phyloP scores from a whole-genome alignment of 2,888 invertebrate species.

The Caenorhabditis sp. region DNA sequence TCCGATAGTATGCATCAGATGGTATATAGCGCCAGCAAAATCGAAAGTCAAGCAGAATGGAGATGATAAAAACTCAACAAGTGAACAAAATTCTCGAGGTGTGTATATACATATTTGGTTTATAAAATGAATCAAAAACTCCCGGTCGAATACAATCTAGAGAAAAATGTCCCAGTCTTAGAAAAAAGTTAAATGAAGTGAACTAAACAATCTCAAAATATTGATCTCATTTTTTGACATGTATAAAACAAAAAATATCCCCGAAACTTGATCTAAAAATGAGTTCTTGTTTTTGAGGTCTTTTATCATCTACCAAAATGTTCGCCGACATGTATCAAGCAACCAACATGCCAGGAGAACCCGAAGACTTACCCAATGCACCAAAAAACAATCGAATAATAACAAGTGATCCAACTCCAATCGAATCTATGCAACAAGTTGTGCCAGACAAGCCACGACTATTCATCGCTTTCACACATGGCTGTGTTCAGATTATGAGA shows the following conservation, averaged over 20 bases:
- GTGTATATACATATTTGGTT: background rate
- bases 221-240: too few relatives aligned
- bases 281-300: too few relatives aligned
- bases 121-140: too few relatives aligned
- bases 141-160: too few relatives aligned
- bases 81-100: background rate
- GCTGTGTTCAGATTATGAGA: conserved; percentile 87
- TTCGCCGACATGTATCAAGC: background rate
- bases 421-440: conserved; percentile 8
- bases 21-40: conserved; percentile 37
- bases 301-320: background rate
- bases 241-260: too few relatives aligned
- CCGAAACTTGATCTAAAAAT: too few relatives aligned
- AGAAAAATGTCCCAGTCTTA: too few relatives aligned
- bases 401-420: conserved; percentile 7
- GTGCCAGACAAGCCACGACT: conserved; percentile 76
- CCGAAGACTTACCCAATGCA: background rate
- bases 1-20: conserved; percentile 39
- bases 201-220: too few relatives aligned
- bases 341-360: background rate
- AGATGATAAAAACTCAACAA: background rate
- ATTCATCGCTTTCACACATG: conserved; percentile 87
- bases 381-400: background rate
- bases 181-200: too few relatives aligned
- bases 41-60: conserved; percentile 7